Evolutionary conservation across 2,888 invertebrate species (phyloP), one percentile per base, ranked within the genome.

Genomic region (Diachrysia chrysitis): DNA sequence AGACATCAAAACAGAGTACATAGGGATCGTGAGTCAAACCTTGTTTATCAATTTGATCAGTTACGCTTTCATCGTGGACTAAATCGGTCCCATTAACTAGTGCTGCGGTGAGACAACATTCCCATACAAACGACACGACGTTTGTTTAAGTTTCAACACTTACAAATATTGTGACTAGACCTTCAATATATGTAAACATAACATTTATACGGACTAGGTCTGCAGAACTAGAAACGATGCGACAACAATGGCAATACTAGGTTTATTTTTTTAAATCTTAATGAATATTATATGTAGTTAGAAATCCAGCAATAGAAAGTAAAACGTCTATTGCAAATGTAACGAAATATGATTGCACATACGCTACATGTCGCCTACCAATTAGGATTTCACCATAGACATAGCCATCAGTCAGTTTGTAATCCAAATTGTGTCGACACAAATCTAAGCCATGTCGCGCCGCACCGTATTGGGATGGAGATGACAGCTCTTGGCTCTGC

Each of bases 31-130:
- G 55, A 54, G 63, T 54, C 74, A 73, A 61, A 67, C 78, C 74
- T 63, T 73, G 60, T 73, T 78, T 60, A 68, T 81, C 60, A 59
- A 55, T 63, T 46, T 53, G 56, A 69, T 71, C 55, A 61, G 79
- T 71, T 69, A 66, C 71, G 79, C 79, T 81, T 66, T 81, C 64
- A 35, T 29, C 25, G 19, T 48, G 53, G 16, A 19, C 61, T 77
- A 66, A 70, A 71, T 65, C 21, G 19, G 61, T 63, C 58, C 64
- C 66, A 75, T 76, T 78, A 81, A 51, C 23, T 55, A 56, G 65
- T 48, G 63, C 46, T 57, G 19, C 51, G 46, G 21, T 56, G 53
- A 58, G 25, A 63, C 53, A 66, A 60, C 46, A 29, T 56, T 42
- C 29, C 42, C 35, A 64, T 62, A 53, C 55, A 56, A 58, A 65